Evolutionary conservation across 1,140 invertebrate genomes (phyloP).

Genomic region (Delia radicum): DNA sequence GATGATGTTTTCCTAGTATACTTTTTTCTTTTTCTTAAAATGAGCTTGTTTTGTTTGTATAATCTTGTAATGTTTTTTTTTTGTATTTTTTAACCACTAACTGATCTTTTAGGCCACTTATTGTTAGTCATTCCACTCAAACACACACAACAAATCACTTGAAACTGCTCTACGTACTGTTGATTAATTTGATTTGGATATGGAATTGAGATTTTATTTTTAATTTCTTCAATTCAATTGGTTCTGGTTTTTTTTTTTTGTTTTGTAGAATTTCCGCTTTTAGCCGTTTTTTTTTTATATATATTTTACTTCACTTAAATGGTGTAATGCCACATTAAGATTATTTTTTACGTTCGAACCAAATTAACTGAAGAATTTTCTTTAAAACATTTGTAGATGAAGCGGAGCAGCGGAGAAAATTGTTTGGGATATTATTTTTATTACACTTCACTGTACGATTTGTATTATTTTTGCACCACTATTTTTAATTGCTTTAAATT

Average conservation of each 20-base stretch:
- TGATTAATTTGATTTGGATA: conserved; percentile 3
- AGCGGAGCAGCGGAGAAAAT: background rate
- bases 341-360: conserved; percentile 1
- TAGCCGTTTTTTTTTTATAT: background rate
- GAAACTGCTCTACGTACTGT: background rate
- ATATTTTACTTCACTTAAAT: background rate
- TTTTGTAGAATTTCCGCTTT: conserved; percentile 13
- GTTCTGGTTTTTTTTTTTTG: background rate
- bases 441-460: background rate
- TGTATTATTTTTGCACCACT: background rate
- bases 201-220: conserved; percentile 5
- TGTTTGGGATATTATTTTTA: background rate
- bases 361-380: conserved; percentile 23
- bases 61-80: background rate
- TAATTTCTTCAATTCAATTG: conserved; percentile 12
- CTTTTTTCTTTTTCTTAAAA: conserved; percentile 2
- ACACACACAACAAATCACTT: background rate
- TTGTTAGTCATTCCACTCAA: conserved; percentile 17
- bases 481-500: background rate
- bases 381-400: conserved; percentile 7
- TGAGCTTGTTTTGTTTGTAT: background rate
- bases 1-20: background rate
- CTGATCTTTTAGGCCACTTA: conserved; percentile 19
- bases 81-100: background rate
- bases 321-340: conserved; percentile 14